phyloP scores from a whole-genome alignment of 2,113 vertebrate species.

The Pterocles gutturalis region DNA sequence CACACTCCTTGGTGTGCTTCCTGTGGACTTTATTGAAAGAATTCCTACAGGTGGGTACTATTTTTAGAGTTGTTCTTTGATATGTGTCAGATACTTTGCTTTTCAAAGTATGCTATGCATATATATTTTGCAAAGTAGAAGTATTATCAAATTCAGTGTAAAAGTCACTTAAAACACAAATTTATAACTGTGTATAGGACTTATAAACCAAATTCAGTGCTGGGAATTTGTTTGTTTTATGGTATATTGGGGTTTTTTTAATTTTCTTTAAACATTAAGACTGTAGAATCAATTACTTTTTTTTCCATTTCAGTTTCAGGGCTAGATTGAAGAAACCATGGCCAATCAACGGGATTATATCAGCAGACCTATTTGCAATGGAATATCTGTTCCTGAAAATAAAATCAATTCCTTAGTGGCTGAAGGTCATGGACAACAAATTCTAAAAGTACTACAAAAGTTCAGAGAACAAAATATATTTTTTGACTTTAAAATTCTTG shows the following conservation, averaged over 20 bases:
- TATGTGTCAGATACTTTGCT: background rate
- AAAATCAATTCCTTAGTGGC: conserved; percentile 82
- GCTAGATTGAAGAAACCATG: conserved; percentile 73
- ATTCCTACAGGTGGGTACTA: conserved; percentile 16
- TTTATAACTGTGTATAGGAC: background rate
- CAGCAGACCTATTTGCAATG: conserved; percentile 76
- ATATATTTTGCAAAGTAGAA: background rate
- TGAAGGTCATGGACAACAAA: conserved; percentile 90
- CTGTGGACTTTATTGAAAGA: background rate
- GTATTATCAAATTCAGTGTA: background rate
- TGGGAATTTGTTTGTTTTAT: background rate
- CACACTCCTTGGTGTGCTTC: background rate
- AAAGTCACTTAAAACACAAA: background rate
- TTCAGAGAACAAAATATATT: conserved; percentile 89
- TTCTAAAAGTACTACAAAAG: conserved; percentile 86
- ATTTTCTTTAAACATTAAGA: background rate
- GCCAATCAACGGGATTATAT: conserved; percentile 73
- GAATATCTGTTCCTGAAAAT: conserved; percentile 78
- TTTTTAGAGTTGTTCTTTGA: background rate
- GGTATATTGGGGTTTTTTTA: background rate
- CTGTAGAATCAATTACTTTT: conserved; percentile 18
- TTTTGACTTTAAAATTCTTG: conserved; percentile 92
- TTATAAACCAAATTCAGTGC: background rate
- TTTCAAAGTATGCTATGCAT: background rate
- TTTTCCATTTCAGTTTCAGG: conserved; percentile 64